Percentiles rank a stretch among this genome's conserved stretches.
These are phyloP conservation scores for Otocyon megalotis DNA, from an alignment of 2,113 vertebrate genomes.

Conservation along the genomic window DNA sequence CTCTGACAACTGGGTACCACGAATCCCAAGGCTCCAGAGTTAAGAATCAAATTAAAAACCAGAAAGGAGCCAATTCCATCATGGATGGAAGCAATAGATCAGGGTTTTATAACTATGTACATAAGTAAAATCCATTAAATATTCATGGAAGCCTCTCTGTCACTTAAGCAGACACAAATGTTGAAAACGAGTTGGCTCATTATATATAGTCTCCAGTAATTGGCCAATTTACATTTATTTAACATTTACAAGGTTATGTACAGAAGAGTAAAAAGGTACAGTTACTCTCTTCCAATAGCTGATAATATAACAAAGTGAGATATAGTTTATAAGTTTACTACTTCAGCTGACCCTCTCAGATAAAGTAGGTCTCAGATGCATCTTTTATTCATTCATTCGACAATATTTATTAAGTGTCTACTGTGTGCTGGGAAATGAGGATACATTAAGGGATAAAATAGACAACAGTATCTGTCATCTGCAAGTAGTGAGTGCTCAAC, in stretches of 20 bases:
- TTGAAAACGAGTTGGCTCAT: constrained; percentile 77
- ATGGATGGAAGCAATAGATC: not conserved
- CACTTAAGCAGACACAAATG: constrained; percentile 78
- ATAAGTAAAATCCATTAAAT: constrained; percentile 70
- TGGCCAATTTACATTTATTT: constrained; percentile 82
- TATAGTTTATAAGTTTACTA: not conserved
- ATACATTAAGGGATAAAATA: not conserved
- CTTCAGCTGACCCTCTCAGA: not conserved
- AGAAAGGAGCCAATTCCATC: not conserved
- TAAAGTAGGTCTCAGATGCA: not conserved
- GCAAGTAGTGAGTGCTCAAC: not conserved
- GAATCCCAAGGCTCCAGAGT: not conserved
- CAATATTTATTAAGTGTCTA: constrained; percentile 27
- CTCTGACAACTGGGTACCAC: not conserved
- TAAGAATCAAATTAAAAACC: not conserved
- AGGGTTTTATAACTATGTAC: constrained; percentile 30
- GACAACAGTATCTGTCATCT: not conserved
- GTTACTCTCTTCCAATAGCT: constrained; percentile 13
- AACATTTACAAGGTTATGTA: constrained; percentile 77
- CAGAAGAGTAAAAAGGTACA: constrained; percentile 61
- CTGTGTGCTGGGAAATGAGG: not conserved
- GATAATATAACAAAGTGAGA: constrained; percentile 50
- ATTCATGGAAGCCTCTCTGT: constrained; percentile 75
- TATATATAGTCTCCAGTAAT: constrained; percentile 81
- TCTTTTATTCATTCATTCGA: not conserved